Base-by-base conservation (phyloP, 1,140 invertebrate species). In the Drosophila sp. region DNA sequence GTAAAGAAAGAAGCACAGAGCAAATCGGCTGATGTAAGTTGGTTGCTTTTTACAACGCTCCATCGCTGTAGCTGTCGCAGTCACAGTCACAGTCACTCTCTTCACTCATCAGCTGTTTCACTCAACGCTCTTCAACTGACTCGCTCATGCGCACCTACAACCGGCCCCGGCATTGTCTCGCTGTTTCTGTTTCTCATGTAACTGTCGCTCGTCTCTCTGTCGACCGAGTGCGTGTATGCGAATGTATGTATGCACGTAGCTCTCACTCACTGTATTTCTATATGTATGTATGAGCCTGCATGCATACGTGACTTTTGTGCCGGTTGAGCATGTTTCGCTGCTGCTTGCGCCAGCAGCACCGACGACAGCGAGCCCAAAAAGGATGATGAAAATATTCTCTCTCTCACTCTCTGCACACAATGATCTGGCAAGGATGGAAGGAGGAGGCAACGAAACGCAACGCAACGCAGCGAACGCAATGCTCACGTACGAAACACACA, bases 221-320 rank as follows among this genome's bases (percentile, higher is more conserved):
- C 27, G 40, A 48, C 51, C 41, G 25, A 13, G 38, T 54, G 51
- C 11, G 45, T 58, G 41, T 21, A 2, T 41, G 13, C 18, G 4
- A 9, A 0, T 32, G 9, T 14, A 27, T 59, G 21, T 40, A 18
- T 25, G 43, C 14, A 41, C 14, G 7, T 34, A 46, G 46, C 50
- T 56, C 38, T 59, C 38, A 43, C 46, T 43, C 32, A 18, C 8
- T 16, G 25, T 25, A 29, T 50, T 16, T 51, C 13, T 69, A 45
- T 51, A 70, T 69, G 50, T 51, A 70, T 45, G 57, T 50, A 61
- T 54, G 54, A 56, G 64, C 36, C 27, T 53, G 40, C 38, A 64
- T 77, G 82, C 82, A 78, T 86, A 86, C 82, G 82, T 87, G 82
- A 87, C 82, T 83, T 78, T 82, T 70, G 76, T 75, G 76, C 76